phyloP scores from a whole-genome alignment of 2,888 invertebrate genomes.

The Baronia brevicornis region DNA sequence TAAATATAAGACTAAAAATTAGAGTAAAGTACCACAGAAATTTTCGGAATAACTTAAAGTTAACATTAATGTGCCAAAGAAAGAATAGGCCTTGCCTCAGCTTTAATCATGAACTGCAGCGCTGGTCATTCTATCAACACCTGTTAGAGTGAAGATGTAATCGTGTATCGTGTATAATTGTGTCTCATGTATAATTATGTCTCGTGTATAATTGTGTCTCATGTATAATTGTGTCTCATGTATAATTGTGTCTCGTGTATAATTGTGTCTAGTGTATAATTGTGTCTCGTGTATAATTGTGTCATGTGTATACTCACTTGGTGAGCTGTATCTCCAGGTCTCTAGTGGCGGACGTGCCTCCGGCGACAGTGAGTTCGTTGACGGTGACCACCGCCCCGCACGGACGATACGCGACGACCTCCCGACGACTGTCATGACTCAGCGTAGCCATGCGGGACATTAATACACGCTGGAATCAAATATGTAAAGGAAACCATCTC shows the following conservation, averaged over 20 bases:
- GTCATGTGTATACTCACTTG: constrained; percentile 30
- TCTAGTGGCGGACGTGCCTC: constrained; percentile 19
- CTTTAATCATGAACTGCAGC: too few relatives aligned
- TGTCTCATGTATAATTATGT: background rate
- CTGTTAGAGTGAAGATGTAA: too few relatives aligned
- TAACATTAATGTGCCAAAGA: too few relatives aligned
- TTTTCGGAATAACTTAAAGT: too few relatives aligned
- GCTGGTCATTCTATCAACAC: too few relatives aligned
- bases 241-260: too few relatives aligned
- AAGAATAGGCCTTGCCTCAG: too few relatives aligned
- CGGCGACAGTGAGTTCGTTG: constrained; percentile 21
- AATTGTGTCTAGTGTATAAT: background rate
- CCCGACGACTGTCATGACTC: constrained; percentile 33
- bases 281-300: constrained; percentile 1
- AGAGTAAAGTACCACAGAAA: too few relatives aligned
- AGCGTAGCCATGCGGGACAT: constrained; percentile 46
- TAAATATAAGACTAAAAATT: too few relatives aligned
- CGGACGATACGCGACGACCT: constrained; percentile 24
- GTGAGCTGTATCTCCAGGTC: constrained; percentile 39
- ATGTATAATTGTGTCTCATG: background rate
- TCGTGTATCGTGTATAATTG: too few relatives aligned
- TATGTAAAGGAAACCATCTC: background rate
- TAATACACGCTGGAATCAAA: constrained; percentile 36
- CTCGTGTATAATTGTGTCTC: too few relatives aligned
- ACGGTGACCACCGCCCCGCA: constrained; percentile 33